Percentiles rank a stretch among this genome's conserved stretches.
phyloP scores from a whole-genome alignment of 1,140 invertebrate genomes.

The Drosophila elegans region DNA sequence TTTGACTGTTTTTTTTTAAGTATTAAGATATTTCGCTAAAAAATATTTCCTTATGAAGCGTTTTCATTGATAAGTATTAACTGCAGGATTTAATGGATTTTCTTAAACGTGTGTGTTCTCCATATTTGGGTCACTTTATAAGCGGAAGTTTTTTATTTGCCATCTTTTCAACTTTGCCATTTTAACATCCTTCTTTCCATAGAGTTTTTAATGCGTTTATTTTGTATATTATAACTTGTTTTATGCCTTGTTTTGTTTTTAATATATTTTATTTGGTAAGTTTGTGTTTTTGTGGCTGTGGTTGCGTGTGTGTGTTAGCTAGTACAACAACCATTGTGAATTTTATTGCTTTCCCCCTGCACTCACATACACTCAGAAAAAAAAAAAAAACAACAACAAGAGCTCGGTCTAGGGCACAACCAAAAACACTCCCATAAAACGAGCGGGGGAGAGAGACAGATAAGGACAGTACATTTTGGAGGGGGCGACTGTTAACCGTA shows the following conservation, averaged over 20 bases:
- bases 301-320: conserved; percentile 1
- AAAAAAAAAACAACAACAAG: conserved; percentile 33
- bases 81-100: conserved; percentile 4
- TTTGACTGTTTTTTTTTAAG: neutral
- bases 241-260: conserved; percentile 1
- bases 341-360: conserved; percentile 40
- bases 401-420: conserved; percentile 21
- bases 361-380: conserved; percentile 16
- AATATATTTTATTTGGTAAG: conserved; percentile 22
- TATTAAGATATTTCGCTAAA: neutral
- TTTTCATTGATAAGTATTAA: neutral
- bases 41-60: neutral
- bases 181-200: conserved; percentile 3
- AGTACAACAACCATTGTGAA: conserved; percentile 49
- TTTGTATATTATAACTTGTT: neutral
- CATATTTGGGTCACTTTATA: conserved; percentile 51
- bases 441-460: neutral
- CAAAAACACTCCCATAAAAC: conserved; percentile 34
- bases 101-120: conserved; percentile 9
- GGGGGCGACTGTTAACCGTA: conserved; percentile 39
- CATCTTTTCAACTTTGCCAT: conserved; percentile 23
- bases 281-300: neutral
- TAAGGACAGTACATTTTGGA: conserved; percentile 9
- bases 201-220: neutral
- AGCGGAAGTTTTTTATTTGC: conserved; percentile 22